phyloP scores from a whole-genome alignment of 2,888 invertebrate genomes.

The Chrysotoxum bicinctum region DNA sequence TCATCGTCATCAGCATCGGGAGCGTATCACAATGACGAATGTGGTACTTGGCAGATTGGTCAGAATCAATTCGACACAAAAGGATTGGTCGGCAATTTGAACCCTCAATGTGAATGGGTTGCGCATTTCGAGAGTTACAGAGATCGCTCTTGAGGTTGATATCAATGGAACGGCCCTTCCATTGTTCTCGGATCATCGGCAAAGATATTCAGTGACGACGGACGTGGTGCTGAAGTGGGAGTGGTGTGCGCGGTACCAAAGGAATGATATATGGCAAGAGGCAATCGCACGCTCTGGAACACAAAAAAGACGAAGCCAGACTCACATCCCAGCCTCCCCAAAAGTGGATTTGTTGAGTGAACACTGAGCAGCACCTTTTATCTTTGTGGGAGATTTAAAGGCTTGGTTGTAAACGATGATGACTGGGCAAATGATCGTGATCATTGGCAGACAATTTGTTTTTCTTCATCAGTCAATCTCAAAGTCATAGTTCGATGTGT shows the following conservation, averaged over 20 bases:
- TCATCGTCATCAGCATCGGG: conserved; percentile 31
- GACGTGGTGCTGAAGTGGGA: conserved; percentile 46
- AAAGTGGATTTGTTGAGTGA: conserved; percentile 64
- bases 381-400: conserved; percentile 72
- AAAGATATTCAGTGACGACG: background rate
- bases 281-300: conserved; percentile 27
- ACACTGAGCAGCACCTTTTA: conserved; percentile 65
- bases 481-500: conserved; percentile 73
- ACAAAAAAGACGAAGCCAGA: conserved; percentile 4
- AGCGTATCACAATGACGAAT: conserved; percentile 39
- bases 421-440: conserved; percentile 72
- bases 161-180: conserved; percentile 65
- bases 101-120: conserved; percentile 50
- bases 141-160: conserved; percentile 56
- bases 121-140: conserved; percentile 54
- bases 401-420: conserved; percentile 68
- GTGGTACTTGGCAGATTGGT: conserved; percentile 57
- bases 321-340: conserved; percentile 43
- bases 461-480: conserved; percentile 73
- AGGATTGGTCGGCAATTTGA: conserved; percentile 53
- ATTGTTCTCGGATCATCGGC: conserved; percentile 44
- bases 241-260: conserved; percentile 40
- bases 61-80: conserved; percentile 71
- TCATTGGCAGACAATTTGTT: conserved; percentile 73
- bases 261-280: conserved; percentile 67